These are phyloP conservation scores for Melanchra persicariae DNA, from an alignment of 2,888 invertebrate genomes.

Conservation along the genomic window DNA sequence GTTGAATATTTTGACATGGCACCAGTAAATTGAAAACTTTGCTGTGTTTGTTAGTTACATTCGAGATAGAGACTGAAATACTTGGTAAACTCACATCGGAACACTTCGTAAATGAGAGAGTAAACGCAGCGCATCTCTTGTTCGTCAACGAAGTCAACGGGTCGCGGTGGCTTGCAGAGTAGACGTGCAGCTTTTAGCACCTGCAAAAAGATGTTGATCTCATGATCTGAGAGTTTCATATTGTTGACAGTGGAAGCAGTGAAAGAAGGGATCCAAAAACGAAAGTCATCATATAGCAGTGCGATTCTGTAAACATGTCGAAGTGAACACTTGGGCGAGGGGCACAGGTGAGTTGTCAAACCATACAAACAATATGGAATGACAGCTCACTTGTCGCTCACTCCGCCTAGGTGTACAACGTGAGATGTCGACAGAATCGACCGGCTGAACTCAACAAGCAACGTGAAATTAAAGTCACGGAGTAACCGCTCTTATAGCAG, in stretches of 20 bases:
- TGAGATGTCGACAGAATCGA: too few species aligned
- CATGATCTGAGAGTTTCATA: not conserved
- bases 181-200: conserved; percentile 91
- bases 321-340: too few species aligned
- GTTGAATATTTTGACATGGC: conserved; percentile 7
- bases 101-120: conserved; percentile 93
- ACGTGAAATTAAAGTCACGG: not conserved
- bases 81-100: conserved; percentile 91
- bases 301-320: too few species aligned
- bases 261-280: not conserved
- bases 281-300: too few species aligned
- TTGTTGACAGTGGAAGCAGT: too few species aligned
- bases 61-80: conserved; percentile 19
- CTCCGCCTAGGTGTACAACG: too few species aligned
- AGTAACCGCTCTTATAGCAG: not conserved
- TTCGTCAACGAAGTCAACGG: conserved; percentile 91
- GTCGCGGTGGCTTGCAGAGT: conserved; percentile 87
- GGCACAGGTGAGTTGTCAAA: too few species aligned
- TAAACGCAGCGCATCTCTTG: conserved; percentile 94
- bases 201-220: conserved; percentile 65
- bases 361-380: too few species aligned
- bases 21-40: conserved; percentile 33
- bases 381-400: too few species aligned
- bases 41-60: conserved; percentile 2
- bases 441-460: too few species aligned